Evolutionary conservation across 2,888 invertebrate genomes (phyloP).

Genomic region (Aporophyla lueneburgensis): DNA sequence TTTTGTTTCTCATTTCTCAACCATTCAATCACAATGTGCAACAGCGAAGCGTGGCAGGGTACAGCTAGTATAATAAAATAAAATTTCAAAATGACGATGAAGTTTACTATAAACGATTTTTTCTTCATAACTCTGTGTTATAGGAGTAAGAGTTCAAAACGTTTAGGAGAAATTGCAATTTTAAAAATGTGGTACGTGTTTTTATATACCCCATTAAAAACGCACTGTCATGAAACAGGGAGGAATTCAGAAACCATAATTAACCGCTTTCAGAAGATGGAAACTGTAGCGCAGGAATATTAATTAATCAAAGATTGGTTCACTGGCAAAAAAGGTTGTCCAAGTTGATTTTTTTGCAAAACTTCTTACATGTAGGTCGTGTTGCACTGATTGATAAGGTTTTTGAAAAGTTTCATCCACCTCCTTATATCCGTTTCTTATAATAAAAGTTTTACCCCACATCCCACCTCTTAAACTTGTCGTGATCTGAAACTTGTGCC

Average conservation of each 20-base stretch:
- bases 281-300: neutral
- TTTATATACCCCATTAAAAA: neutral
- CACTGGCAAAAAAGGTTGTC: neutral
- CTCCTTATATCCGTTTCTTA: slow-evolving; percentile 4
- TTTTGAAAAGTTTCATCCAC: neutral
- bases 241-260: neutral
- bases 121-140: too few species aligned
- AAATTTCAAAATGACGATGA: too few species aligned
- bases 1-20: too few species aligned
- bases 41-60: too few species aligned
- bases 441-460: slow-evolving; percentile 17
- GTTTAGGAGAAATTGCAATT: too few species aligned
- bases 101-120: too few species aligned
- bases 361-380: neutral
- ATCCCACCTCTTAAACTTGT: slow-evolving; percentile 13
- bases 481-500: slow-evolving; percentile 29
- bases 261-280: neutral
- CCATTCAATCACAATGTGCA: too few species aligned
- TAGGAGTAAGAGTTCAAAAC: too few species aligned
- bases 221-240: neutral
- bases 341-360: neutral
- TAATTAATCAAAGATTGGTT: neutral
- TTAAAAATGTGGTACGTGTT: neutral
- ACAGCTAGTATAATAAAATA: too few species aligned
- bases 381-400: neutral